A percentile compares a stretch with the other conserved stretches of the same genome.
These are phyloP conservation scores for Ophiodon elongatus DNA, from an alignment of 2,113 vertebrate genomes.

Conservation along the genomic window DNA sequence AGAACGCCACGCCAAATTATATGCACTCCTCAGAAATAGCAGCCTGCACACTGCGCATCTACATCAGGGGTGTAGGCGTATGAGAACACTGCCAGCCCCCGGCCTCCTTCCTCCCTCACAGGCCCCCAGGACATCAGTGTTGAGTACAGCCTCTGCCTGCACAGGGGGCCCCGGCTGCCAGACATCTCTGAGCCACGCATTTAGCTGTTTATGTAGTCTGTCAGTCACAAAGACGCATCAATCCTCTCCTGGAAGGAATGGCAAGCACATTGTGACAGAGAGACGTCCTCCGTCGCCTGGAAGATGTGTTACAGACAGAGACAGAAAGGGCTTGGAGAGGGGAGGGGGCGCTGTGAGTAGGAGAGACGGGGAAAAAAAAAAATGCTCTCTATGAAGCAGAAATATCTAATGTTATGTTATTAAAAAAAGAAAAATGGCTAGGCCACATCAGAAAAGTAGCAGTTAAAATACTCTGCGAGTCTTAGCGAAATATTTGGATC, in stretches of 20 bases:
- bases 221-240: slow-evolving; percentile 70
- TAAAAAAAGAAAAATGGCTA: not conserved
- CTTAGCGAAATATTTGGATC: not conserved
- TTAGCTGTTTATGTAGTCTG: slow-evolving; percentile 67
- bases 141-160: slow-evolving; percentile 62
- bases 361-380: not conserved
- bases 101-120: slow-evolving; percentile 58
- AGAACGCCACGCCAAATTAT: slow-evolving; percentile 52
- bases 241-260: slow-evolving; percentile 64
- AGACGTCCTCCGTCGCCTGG: slow-evolving; percentile 32
- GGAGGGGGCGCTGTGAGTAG: not conserved
- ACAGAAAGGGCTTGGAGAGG: slow-evolving; percentile 5
- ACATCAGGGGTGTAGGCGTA: slow-evolving; percentile 72
- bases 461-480: too few species aligned
- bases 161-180: slow-evolving; percentile 47
- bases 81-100: slow-evolving; percentile 51
- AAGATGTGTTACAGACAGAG: slow-evolving; percentile 41
- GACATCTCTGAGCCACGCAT: slow-evolving; percentile 57
- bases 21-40: slow-evolving; percentile 62
- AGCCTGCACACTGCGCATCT: slow-evolving; percentile 52
- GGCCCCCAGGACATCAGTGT: slow-evolving; percentile 66
- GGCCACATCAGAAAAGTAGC: not conserved
- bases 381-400: slow-evolving; percentile 1
- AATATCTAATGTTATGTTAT: not conserved
- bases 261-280: slow-evolving; percentile 48